phyloP scores from a whole-genome alignment of 2,888 invertebrate genomes.

The Micropterix aruncella region DNA sequence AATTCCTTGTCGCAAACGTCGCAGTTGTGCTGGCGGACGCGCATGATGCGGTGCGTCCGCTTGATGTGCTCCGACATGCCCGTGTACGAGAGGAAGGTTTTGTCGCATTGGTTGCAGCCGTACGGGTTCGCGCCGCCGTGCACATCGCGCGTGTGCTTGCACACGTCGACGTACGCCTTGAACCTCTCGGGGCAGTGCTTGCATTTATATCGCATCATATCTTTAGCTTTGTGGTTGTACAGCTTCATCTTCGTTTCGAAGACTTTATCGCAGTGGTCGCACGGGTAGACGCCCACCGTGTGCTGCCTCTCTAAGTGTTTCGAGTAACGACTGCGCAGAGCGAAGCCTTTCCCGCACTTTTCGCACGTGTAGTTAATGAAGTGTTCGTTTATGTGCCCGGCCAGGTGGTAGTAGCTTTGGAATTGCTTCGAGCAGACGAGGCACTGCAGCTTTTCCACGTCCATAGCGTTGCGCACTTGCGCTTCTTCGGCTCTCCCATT shows the following conservation, averaged over 20 bases:
- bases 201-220: no score
- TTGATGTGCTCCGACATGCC: background rate
- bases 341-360: background rate
- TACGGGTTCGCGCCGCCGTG: background rate
- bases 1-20: background rate
- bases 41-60: background rate
- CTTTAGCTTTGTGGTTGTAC: background rate
- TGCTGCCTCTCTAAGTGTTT: slow-evolving; percentile 1
- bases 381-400: background rate
- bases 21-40: background rate
- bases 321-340: background rate
- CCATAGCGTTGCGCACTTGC: background rate
- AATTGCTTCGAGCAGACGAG: background rate
- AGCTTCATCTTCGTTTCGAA: background rate
- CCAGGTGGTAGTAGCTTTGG: background rate
- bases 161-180: no score
- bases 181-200: background rate
- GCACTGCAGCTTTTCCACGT: background rate
- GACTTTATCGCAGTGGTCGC: background rate
- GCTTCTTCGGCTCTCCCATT: no score
- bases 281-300: background rate
- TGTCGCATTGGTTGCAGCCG: background rate
- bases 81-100: background rate
- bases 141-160: background rate
- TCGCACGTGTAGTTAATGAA: background rate